Percentiles rank a stretch among this genome's conserved stretches.
Conservation (phyloP, 2,888 invertebrate genomes). For the Pristionchus entomophagus region DNA sequence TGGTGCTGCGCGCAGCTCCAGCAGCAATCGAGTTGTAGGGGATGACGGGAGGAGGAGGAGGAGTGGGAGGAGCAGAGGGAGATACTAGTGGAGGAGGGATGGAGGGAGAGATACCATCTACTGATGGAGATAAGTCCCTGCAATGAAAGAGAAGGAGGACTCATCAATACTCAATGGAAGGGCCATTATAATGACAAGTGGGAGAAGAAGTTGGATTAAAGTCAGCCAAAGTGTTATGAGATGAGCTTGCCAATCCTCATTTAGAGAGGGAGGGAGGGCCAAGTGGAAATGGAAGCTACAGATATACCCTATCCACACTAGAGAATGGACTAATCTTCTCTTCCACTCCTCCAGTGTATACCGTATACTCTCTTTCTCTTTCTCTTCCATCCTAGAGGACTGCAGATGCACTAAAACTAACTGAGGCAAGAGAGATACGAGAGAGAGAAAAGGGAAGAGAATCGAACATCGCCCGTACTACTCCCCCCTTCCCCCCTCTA, state of each 20-base stretch:
- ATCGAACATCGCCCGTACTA: conserved; percentile 1
- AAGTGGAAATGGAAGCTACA: too few relatives aligned
- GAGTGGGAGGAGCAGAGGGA: conserved; percentile 77
- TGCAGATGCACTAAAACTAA: conserved; percentile 1
- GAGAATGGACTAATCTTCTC: too few relatives aligned
- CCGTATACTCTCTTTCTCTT: background rate
- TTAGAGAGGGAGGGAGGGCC: too few relatives aligned
- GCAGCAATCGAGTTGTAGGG: conserved; percentile 74
- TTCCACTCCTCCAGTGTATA: too few relatives aligned
- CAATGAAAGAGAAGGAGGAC: background rate
- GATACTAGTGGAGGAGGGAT: conserved; percentile 23
- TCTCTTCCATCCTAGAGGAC: background rate
- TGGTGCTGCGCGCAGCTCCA: background rate
- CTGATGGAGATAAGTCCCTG: background rate
- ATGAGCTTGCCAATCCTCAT: background rate
- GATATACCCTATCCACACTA: too few relatives aligned
- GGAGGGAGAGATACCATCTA: background rate
- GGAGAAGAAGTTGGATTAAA: too few relatives aligned
- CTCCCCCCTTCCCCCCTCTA: background rate
- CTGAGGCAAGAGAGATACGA: conserved; percentile 1
- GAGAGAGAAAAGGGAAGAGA: background rate
- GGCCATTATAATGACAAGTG: too few relatives aligned
- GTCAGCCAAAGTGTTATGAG: too few relatives aligned
- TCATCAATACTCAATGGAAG: too few relatives aligned
- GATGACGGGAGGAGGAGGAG: conserved; percentile 69